phyloP scores from a whole-genome alignment of 2,888 invertebrate genomes.

The Stramonita haemastoma region DNA sequence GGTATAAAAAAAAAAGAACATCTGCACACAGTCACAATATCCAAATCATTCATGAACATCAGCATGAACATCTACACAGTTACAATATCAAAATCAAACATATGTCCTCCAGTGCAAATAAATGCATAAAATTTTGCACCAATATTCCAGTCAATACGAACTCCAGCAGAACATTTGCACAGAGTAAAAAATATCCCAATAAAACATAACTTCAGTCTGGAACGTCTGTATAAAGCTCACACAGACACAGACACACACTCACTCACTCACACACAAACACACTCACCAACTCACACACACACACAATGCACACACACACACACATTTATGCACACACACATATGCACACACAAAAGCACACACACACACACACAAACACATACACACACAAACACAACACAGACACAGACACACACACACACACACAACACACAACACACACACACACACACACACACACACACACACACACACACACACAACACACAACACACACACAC shows the following conservation, averaged over 20 bases:
- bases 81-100: neutral
- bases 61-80: neutral
- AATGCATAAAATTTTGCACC: neutral
- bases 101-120: neutral
- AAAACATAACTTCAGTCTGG: too few relatives aligned
- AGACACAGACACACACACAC: neutral
- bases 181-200: too few relatives aligned
- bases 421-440: neutral
- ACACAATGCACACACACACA: conserved; percentile 83
- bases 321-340: neutral
- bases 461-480: neutral
- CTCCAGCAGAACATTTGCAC: too few relatives aligned
- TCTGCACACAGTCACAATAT: conserved; percentile 47
- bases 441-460: neutral
- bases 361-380: neutral
- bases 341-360: neutral
- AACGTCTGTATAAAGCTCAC: too few relatives aligned
- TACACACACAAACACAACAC: neutral
- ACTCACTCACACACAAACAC: neutral
- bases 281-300: neutral
- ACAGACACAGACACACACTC: neutral
- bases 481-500: neutral
- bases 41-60: neutral
- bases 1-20: neutral
- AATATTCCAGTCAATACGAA: neutral